Conservation (phyloP, 2,113 vertebrate genomes). For the Dermatemys mawii region DNA sequence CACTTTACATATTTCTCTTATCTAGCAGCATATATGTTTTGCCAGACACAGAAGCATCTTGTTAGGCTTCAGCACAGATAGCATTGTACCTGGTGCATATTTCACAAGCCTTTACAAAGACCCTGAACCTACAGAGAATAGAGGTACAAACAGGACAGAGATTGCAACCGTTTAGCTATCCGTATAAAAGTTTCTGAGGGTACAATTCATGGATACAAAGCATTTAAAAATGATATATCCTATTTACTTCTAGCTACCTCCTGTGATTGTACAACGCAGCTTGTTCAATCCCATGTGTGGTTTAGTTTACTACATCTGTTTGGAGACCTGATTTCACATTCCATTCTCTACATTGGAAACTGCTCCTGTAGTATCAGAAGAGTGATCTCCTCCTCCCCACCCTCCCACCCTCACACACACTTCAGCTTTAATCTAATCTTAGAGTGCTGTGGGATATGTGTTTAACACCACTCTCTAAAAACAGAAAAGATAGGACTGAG, state of each 20-base stretch:
- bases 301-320: not conserved
- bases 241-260: too few relatives aligned
- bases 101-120: not conserved
- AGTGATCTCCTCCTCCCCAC: too few relatives aligned
- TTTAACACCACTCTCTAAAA: not conserved
- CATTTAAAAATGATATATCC: not conserved
- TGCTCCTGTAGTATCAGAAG: not conserved
- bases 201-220: not conserved
- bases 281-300: not conserved
- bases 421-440: not conserved
- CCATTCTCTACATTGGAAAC: not conserved
- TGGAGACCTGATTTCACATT: not conserved
- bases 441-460: not conserved
- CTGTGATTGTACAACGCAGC: not conserved
- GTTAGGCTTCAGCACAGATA: not conserved
- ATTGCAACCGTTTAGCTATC: not conserved
- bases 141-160: not conserved
- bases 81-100: not conserved
- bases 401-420: not conserved
- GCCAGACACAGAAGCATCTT: not conserved
- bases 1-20: not conserved
- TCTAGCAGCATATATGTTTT: not conserved
- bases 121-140: not conserved
- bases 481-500: not conserved
- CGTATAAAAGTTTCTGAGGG: not conserved